Base-by-base conservation (phyloP, 2,113 vertebrate species). In the Carollia perspicillata region DNA sequence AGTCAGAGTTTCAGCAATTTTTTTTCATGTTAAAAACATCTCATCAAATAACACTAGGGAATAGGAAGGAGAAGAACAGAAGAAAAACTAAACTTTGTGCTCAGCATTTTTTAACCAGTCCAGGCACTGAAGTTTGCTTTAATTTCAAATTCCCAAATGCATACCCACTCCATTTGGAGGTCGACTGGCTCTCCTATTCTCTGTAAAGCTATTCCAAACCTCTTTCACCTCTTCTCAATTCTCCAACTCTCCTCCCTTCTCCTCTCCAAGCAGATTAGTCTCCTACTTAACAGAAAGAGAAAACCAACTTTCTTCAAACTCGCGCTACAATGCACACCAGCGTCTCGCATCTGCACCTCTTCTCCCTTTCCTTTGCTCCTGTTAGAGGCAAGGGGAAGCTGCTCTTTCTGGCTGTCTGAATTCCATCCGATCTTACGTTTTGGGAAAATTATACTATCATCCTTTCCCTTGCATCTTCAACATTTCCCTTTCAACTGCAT, bases 1-100 rank as follows among this genome's bases (percentile, higher is more conserved):
- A 81, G 93, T 88, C 40, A 97, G 2, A 87, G 55, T 28, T 65
- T 44, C 47, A 95, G 17, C 60, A 33, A 88, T 55, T 44, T 13
- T 63, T 17, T 13, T 55, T 72, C 63, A 58, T 10, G 28, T 51
- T 69, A 74, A 33, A 87, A 95, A 92, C 20, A 74, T 23, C 33
- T 90, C 12, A 47, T 78, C 40, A 71, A 65, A 22, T 83, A 71
- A 89, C 22, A 18, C 13, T 4, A 8, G 26, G 18, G 47, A 13
- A 47, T 17, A 42, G 44, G 23, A 66, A 35, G 4, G n/a, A 93
- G 18, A 35, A 90, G 28, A 75, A 37, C 37, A 47, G 20, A 53
- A 55, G 68, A 35, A 42, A 89, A 55, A 79, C 37, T 53, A 47
- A 81, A 26, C 51, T 78, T 71, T 53, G 77, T 44, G 74, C 22